Evolutionary conservation across 2,797 vertebrate genomes (phyloP).

Genomic region (Margarornis squamiger): DNA sequence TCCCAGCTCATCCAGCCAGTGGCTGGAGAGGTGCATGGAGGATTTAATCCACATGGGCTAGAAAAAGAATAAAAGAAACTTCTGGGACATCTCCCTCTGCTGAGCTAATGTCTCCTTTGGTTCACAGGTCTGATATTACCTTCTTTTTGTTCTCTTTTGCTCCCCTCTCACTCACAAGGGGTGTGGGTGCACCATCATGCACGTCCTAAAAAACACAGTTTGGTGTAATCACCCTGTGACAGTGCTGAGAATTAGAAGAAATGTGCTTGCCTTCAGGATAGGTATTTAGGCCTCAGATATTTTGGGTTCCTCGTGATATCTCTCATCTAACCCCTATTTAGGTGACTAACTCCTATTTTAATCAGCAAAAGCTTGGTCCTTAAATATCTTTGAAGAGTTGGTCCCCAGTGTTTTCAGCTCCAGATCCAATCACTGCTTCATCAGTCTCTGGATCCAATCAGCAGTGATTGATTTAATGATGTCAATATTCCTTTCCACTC

Average conservation of each 20-base stretch:
- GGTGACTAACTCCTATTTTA: constrained; percentile 33
- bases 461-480: constrained; percentile 68
- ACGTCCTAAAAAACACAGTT: background rate
- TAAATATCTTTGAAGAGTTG: constrained; percentile 30
- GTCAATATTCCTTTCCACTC: constrained; percentile 64
- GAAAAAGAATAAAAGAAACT: background rate
- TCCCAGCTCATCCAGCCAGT: background rate
- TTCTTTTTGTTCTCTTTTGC: background rate
- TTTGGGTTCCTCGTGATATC: background rate
- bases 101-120: background rate
- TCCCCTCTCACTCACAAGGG: background rate
- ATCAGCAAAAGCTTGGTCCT: constrained; percentile 35
- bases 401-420: constrained; percentile 35
- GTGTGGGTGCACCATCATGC: background rate
- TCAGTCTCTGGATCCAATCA: constrained; percentile 57
- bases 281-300: background rate
- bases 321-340: constrained; percentile 2
- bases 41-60: background rate
- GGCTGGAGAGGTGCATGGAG: background rate
- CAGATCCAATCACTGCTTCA: constrained; percentile 54
- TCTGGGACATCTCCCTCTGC: background rate
- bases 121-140: background rate
- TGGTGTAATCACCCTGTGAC: background rate
- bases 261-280: background rate
- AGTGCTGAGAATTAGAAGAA: background rate